Percentiles rank a stretch among this genome's conserved stretches.
Conservation (phyloP, 2,797 vertebrate species). For the Tenualosa thibaudeaui region DNA sequence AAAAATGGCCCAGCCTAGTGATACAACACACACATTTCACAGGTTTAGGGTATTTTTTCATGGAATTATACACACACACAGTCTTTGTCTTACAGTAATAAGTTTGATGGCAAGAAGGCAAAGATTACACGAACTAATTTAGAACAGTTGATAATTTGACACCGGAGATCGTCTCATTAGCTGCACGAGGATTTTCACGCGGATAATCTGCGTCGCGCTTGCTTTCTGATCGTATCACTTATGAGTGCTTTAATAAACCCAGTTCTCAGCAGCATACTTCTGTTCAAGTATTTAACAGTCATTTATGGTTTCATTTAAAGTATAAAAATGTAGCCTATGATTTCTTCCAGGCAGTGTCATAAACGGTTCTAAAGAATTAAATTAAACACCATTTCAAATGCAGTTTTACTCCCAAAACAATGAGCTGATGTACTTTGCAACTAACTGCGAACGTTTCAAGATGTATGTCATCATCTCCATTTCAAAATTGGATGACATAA, state of each 20-base stretch:
- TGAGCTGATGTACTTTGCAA: background rate
- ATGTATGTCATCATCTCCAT: background rate
- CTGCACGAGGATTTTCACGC: background rate
- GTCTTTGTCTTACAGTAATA: background rate
- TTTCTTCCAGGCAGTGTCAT: background rate
- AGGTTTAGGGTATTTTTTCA: background rate
- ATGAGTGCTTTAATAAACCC: background rate
- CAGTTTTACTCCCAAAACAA: background rate
- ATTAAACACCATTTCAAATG: background rate
- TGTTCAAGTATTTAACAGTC: background rate
- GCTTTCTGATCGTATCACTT: background rate
- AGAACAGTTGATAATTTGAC: background rate
- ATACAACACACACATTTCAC: conserved; percentile 2
- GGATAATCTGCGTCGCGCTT: background rate
- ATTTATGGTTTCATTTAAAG: background rate
- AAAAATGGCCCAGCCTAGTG: background rate
- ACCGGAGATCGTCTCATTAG: background rate
- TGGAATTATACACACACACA: background rate
- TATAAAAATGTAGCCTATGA: background rate
- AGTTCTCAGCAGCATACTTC: background rate
- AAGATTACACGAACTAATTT: conserved; percentile 11
- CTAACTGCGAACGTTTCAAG: background rate
- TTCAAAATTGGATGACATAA: background rate
- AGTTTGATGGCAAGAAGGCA: background rate
- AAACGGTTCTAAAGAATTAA: background rate